phyloP scores from a whole-genome alignment of 2,797 vertebrate genomes.

The Microctenopoma lineatum region DNA sequence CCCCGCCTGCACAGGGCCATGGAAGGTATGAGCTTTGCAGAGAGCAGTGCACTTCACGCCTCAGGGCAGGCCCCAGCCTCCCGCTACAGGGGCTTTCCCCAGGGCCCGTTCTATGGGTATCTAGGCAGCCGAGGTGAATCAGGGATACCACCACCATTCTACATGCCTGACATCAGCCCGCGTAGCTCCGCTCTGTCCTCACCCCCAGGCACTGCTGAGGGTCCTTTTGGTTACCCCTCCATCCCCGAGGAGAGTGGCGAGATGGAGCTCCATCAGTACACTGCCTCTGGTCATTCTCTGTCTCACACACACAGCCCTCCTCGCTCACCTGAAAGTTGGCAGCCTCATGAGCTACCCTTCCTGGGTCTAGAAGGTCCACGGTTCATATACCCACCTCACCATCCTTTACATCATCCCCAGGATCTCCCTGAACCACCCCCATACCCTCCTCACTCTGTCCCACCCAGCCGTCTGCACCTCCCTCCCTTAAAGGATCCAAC shows the following conservation, averaged over 20 bases:
- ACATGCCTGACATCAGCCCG: slow-evolving; percentile 98
- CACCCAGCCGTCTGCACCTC: slow-evolving; percentile 83
- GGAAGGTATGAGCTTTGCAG: slow-evolving; percentile 91
- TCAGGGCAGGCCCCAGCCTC: slow-evolving; percentile 92
- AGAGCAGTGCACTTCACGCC: slow-evolving; percentile 91
- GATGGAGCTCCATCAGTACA: slow-evolving; percentile 85
- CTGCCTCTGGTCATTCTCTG: slow-evolving; percentile 93
- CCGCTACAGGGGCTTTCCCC: slow-evolving; percentile 93
- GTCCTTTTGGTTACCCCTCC: slow-evolving; percentile 93
- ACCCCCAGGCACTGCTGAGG: slow-evolving; percentile 90
- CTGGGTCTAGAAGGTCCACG: slow-evolving; percentile 92
- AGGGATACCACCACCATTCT: slow-evolving; percentile 94
- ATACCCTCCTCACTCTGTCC: slow-evolving; percentile 86
- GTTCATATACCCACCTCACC: slow-evolving; percentile 93
- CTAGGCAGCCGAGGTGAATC: slow-evolving; percentile 92
- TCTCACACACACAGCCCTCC: slow-evolving; percentile 95
- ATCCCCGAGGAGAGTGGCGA: slow-evolving; percentile 96
- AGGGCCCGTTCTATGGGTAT: slow-evolving; percentile 95
- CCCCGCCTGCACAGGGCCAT: slow-evolving; percentile 94
- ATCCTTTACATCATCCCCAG: slow-evolving; percentile 89
- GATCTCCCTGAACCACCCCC: slow-evolving; percentile 91
- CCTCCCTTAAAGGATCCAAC: slow-evolving; percentile 89
- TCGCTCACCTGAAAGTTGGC: slow-evolving; percentile 95
- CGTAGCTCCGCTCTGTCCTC: slow-evolving; percentile 97
- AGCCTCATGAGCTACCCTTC: slow-evolving; percentile 93